These are phyloP conservation scores for Tamandua tetradactyla DNA, from an alignment of 2,797 vertebrate species.

Conservation along the genomic window DNA sequence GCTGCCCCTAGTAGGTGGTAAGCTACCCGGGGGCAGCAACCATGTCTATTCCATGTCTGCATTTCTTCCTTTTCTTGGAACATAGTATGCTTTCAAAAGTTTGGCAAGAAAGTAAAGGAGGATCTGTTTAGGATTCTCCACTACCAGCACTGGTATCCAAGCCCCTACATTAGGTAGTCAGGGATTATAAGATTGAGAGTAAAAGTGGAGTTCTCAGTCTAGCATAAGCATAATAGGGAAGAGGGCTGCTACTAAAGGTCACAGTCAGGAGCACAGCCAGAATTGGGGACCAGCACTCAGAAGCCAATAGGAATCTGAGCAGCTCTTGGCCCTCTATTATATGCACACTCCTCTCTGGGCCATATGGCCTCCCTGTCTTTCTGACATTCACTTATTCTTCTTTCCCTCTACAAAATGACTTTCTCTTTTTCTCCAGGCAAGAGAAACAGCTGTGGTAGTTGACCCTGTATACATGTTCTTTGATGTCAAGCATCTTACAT, in stretches of 20 bases:
- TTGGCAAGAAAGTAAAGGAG: no score
- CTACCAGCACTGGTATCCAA: not conserved
- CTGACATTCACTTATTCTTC: not conserved
- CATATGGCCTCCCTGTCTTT: not conserved
- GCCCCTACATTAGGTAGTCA: not conserved
- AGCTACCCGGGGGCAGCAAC: not conserved
- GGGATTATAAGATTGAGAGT: not conserved
- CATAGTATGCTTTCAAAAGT: no score
- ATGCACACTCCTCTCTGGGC: not conserved
- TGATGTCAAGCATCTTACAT: not conserved
- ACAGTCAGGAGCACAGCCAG: not conserved
- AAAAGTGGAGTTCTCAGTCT: not conserved
- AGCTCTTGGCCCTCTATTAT: not conserved
- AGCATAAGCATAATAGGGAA: not conserved
- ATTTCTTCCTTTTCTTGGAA: not conserved
- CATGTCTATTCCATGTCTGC: not conserved
- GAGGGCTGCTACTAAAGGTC: not conserved
- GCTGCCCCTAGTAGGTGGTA: not conserved
- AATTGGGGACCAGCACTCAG: not conserved
- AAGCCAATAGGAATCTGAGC: not conserved
- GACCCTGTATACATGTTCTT: not conserved
- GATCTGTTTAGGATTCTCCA: not conserved
- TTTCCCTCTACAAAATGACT: not conserved
- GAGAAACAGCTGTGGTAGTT: not conserved
- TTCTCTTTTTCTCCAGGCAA: not conserved